Conservation (phyloP, 2,113 vertebrate species). For the Heptranchias perlo region DNA sequence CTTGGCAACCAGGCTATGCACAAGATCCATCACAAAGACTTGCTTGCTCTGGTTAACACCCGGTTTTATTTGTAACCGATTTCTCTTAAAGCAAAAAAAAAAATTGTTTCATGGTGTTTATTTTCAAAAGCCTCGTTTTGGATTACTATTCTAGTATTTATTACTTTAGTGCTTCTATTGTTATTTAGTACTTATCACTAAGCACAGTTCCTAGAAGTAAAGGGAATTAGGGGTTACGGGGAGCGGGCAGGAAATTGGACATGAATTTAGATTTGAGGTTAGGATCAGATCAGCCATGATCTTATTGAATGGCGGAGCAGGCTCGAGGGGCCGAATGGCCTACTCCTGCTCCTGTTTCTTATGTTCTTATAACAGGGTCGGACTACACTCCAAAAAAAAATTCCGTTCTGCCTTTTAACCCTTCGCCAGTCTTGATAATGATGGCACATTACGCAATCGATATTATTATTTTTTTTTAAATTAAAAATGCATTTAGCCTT, state of each 20-base stretch:
- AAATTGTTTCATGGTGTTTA: background rate
- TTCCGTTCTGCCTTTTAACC: background rate
- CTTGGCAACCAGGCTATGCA: background rate
- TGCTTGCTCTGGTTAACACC: background rate
- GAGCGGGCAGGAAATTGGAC: too few relatives aligned
- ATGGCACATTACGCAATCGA: too few relatives aligned
- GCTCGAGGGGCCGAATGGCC: too few relatives aligned
- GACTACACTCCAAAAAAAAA: background rate
- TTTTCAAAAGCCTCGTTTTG: background rate
- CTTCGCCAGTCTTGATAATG: background rate
- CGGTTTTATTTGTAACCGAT: background rate
- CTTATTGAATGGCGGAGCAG: too few relatives aligned
- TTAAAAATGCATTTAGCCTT: background rate
- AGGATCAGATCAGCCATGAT: too few relatives aligned
- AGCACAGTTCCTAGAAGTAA: too few relatives aligned
- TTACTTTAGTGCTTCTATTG: background rate
- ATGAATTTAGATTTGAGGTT: too few relatives aligned
- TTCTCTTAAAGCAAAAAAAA: background rate
- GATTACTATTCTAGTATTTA: background rate
- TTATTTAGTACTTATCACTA: background rate
- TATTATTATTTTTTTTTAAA: background rate
- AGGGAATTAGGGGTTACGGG: too few relatives aligned
- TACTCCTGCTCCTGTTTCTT: too few relatives aligned
- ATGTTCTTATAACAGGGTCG: background rate
- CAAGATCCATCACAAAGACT: background rate